These are phyloP conservation scores for Pampusana beccarii DNA, from an alignment of 2,113 vertebrate genomes.

Conservation along the genomic window DNA sequence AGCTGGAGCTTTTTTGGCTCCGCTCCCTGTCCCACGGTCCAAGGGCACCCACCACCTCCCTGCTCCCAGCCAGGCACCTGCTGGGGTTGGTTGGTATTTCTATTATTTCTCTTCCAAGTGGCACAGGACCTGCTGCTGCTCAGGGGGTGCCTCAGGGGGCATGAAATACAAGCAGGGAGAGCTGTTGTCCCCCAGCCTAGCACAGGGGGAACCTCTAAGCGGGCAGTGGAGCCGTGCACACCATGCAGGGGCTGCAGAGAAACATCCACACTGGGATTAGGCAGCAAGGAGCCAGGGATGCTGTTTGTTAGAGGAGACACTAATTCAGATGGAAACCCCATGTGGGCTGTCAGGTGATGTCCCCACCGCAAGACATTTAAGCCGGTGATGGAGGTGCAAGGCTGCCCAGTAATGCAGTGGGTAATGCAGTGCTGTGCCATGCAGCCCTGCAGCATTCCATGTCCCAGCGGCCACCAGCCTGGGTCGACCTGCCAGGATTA, in stretches of 20 bases:
- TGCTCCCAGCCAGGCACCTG: not conserved
- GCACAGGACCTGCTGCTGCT: not conserved
- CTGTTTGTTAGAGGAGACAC: not conserved
- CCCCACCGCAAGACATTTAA: not conserved
- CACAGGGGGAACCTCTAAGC: not conserved
- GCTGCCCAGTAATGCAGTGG: not conserved
- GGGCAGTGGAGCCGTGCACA: not conserved
- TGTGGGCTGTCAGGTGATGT: not conserved
- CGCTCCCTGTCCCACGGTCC: fast-evolving
- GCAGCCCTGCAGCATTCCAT: not conserved
- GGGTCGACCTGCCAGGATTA: constrained; percentile 71
- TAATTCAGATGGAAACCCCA: not conserved
- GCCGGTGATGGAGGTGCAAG: fast-evolving
- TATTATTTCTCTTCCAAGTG: fast-evolving
- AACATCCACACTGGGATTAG: not conserved
- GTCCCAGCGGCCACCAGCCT: constrained; percentile 25
- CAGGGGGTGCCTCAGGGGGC: not conserved
- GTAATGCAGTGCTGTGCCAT: not conserved
- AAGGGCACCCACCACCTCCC: not conserved
- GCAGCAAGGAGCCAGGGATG: not conserved
- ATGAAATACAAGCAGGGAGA: not conserved
- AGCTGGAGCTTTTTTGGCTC: not conserved
- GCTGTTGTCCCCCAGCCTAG: fast-evolving
- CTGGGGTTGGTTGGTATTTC: not conserved
- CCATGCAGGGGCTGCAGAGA: fast-evolving